Evolutionary conservation across 2,888 invertebrate genomes (phyloP), one percentile per base, ranked within the genome.

Genomic region (Drosophila algonquin): DNA sequence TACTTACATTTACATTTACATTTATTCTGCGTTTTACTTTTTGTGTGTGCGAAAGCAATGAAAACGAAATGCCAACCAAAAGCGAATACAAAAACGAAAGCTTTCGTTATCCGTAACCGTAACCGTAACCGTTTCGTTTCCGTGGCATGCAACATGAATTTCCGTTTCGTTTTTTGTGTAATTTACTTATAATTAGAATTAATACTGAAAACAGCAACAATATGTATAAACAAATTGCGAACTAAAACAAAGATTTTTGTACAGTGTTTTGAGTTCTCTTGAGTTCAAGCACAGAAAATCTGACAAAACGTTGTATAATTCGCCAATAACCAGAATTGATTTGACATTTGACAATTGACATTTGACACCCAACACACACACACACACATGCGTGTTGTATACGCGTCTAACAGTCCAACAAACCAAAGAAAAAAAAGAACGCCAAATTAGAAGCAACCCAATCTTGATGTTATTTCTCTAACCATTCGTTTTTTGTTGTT

Each of bases 221-320:
- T 74, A 71, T 74, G 40, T 89, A 75, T 75, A 67, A 85, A 80
- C 82, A 80, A 85, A 30, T 30, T 30, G 30, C 30, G 30, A 30
- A 8, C 30, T 30, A 79, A 85, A 52, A 64, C 72, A 56, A 77
- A 76, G 57, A 77, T 68, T 58, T 58, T 68, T 77, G 68, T 82
- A 77, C 75, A 76, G 72, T 65, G 88, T 85, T 75, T 77, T 87
- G 74, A 77, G 87, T 85, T 85, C 52, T 81, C 63, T 79, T 87
- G 32, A 77, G 80, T 85, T 84, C 59, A 50, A 63, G 59, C 52
- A 79, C 59, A 48, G 21, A 61, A 40, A 40, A 40, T 40, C 40
- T 40, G 40, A 40, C 40, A n/a, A n/a, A n/a, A n/a, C 40, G 40
- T 50, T 63, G 63, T 63, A 14, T 68, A 88, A 83, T 83, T 89